phyloP scores from a whole-genome alignment of 2,797 vertebrate species.

The Xerus rutilus region DNA sequence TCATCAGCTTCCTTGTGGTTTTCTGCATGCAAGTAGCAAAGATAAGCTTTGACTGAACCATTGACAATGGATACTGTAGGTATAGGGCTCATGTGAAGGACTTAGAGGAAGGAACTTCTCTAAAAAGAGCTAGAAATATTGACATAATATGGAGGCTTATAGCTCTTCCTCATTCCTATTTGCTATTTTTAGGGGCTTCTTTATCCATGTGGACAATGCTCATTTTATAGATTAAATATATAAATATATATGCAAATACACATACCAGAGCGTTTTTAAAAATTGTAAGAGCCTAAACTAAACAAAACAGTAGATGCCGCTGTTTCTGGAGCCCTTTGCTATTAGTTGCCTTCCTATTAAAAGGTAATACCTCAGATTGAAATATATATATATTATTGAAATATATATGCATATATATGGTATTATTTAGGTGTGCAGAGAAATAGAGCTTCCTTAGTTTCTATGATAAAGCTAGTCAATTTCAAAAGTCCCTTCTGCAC shows the following conservation, averaged over 20 bases:
- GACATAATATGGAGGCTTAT: background rate
- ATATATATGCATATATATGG: no score
- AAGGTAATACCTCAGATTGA: background rate
- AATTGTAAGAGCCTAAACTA: background rate
- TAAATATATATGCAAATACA: background rate
- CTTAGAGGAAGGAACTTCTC: background rate
- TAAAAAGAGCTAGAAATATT: background rate
- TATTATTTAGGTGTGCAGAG: background rate
- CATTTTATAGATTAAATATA: background rate
- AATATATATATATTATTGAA: background rate
- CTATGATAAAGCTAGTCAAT: background rate
- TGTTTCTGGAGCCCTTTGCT: background rate
- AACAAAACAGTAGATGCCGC: background rate
- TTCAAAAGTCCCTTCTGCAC: background rate
- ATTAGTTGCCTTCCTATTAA: background rate
- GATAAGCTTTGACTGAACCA: background rate
- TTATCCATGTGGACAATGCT: background rate
- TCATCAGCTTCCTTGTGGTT: background rate
- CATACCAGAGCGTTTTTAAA: background rate
- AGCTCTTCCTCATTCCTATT: background rate
- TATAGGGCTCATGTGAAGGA: background rate
- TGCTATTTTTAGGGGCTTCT: background rate
- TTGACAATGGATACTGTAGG: background rate
- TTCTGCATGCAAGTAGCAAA: background rate
- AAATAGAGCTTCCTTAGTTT: background rate